Evolutionary conservation across 2,888 invertebrate species (phyloP).

Genomic region (Pollenia labialis): DNA sequence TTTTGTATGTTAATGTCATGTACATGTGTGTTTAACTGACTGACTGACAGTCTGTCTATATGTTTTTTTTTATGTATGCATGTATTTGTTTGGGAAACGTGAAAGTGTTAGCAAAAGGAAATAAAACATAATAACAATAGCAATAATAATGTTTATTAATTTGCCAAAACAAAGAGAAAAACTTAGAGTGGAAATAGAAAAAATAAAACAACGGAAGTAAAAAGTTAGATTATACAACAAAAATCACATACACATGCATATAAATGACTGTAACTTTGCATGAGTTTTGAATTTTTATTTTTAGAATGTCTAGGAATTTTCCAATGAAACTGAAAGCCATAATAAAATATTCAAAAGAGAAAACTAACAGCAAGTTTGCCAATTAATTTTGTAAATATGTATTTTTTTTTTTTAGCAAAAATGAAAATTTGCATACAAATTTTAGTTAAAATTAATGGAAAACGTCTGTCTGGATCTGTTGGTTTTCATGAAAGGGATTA

Average conservation of each 20-base stretch:
- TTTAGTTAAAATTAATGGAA: background rate
- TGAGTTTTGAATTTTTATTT: background rate
- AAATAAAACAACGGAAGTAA: constrained; percentile 43
- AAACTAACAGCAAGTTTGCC: background rate
- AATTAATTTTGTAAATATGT: background rate
- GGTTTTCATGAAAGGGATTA: no score
- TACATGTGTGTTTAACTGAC: constrained; percentile 33
- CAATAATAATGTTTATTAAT: constrained; percentile 70
- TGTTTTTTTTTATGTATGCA: background rate
- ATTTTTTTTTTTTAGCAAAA: background rate
- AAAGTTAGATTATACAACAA: constrained; percentile 34
- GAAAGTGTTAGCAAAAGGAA: constrained; percentile 69
- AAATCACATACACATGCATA: constrained; percentile 23
- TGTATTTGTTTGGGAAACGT: constrained; percentile 24
- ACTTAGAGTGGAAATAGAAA: constrained; percentile 4
- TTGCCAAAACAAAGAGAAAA: constrained; percentile 49
- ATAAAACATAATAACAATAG: constrained; percentile 68
- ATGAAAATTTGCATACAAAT: background rate
- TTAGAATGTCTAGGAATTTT: constrained; percentile 27
- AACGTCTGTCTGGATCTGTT: no score
- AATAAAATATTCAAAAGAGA: background rate
- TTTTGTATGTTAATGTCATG: constrained; percentile 4
- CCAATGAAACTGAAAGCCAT: constrained; percentile 20
- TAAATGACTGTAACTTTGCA: constrained; percentile 3
- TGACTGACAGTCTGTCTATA: constrained; percentile 10